Conservation (phyloP, 2,888 invertebrate genomes). For the Chesias legatella region DNA sequence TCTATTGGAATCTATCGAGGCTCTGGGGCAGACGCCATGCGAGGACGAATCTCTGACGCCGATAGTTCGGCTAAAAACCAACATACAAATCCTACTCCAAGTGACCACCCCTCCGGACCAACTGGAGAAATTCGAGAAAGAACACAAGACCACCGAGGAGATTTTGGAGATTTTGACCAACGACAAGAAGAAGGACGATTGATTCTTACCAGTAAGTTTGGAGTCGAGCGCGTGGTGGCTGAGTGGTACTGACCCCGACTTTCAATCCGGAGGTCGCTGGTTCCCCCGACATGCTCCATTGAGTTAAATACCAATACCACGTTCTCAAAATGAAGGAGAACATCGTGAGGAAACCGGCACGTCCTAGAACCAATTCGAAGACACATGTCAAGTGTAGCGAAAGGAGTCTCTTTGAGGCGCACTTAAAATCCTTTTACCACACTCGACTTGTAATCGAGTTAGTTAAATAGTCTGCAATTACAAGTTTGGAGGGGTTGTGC, state of each 20-base stretch:
- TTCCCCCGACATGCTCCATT: no score
- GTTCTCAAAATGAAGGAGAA: no score
- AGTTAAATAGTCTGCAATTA: no score
- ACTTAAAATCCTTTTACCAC: no score
- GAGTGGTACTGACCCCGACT: no score
- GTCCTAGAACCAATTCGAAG: no score
- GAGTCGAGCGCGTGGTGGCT: not conserved
- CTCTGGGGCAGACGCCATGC: slow-evolving; percentile 85
- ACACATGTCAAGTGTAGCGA: no score
- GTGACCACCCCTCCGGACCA: slow-evolving; percentile 90
- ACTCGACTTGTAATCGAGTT: no score
- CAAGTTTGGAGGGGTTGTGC: not conserved
- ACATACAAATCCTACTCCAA: slow-evolving; percentile 88
- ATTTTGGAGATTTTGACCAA: slow-evolving; percentile 87
- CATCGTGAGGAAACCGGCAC: no score
- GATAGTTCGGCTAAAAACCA: slow-evolving; percentile 84
- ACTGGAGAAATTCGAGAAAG: slow-evolving; percentile 87
- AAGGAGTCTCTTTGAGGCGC: no score
- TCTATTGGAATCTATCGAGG: slow-evolving; percentile 86
- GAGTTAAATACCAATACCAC: no score
- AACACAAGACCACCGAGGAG: slow-evolving; percentile 88
- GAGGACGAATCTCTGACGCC: slow-evolving; percentile 78
- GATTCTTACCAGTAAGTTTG: slow-evolving; percentile 6
- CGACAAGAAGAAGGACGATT: slow-evolving; percentile 49
- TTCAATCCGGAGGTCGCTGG: no score